A percentile compares a stretch with the other conserved stretches of the same genome.
phyloP scores from a whole-genome alignment of 2,113 vertebrate genomes.

The Larimichthys polyactis region DNA sequence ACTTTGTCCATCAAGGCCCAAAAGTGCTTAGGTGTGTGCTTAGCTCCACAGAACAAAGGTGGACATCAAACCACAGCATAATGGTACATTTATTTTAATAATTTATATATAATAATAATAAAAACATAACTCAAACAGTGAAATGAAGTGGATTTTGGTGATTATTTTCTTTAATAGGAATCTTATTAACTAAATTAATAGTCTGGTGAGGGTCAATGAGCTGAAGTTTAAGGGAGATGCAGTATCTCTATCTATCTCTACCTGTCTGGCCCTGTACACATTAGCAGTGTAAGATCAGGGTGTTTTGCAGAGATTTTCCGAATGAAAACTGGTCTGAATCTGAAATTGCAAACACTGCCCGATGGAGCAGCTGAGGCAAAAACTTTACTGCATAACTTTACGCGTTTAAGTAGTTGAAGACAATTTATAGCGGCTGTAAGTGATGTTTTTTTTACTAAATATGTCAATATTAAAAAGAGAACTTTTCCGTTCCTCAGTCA shows the following conservation, averaged over 20 bases:
- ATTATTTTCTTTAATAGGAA: constrained; percentile 1
- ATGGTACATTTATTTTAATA: not conserved
- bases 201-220: constrained; percentile 7
- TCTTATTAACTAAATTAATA: not conserved
- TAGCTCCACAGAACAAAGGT: constrained; percentile 15
- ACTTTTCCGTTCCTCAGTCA: not conserved
- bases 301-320: constrained; percentile 10
- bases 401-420: not conserved
- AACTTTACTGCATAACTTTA: not conserved
- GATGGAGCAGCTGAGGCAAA: not conserved
- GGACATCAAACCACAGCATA: constrained; percentile 3
- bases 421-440: not conserved
- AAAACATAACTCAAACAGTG: too few species aligned
- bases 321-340: not conserved
- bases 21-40: constrained; percentile 32
- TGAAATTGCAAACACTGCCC: not conserved
- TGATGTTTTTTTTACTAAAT: not conserved
- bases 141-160: not conserved
- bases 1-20: constrained; percentile 73
- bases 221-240: constrained; percentile 3
- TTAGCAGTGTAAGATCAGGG: constrained; percentile 7
- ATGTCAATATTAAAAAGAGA: not conserved
- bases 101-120: not conserved
- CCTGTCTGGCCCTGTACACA: constrained; percentile 17
- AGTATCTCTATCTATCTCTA: not conserved